Evolutionary conservation across 2,888 invertebrate species (phyloP).

Genomic region (Xanthorhoe spadicearia): DNA sequence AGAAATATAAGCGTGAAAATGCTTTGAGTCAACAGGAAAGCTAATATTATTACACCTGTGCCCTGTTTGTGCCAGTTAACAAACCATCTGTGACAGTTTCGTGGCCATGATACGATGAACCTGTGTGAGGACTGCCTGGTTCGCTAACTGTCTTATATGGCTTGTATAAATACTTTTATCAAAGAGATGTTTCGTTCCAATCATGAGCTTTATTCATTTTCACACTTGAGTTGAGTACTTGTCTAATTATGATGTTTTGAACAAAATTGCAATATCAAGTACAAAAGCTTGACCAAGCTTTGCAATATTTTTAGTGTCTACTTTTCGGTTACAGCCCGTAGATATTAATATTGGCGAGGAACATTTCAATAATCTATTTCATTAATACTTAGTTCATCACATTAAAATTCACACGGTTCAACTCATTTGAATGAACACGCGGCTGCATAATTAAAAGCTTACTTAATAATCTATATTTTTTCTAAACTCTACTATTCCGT

Average conservation of each 20-base stretch:
- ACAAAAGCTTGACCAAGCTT: too few species aligned
- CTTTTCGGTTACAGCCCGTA: too few species aligned
- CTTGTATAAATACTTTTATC: background rate
- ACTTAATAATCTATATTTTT: background rate
- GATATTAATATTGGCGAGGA: too few species aligned
- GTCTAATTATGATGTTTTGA: too few species aligned
- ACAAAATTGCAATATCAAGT: too few species aligned
- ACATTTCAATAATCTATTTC: too few species aligned
- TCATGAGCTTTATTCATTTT: background rate
- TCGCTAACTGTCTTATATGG: background rate
- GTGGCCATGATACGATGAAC: constrained; percentile 23
- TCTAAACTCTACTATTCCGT: background rate
- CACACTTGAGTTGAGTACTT: too few species aligned
- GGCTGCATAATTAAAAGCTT: too few species aligned
- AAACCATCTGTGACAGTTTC: constrained; percentile 32
- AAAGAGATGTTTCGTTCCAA: background rate
- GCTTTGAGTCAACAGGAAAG: constrained; percentile 31
- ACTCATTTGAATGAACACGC: too few species aligned
- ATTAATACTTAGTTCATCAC: too few species aligned
- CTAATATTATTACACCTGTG: constrained; percentile 34
- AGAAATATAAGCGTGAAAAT: constrained; percentile 30
- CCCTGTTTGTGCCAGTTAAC: constrained; percentile 34
- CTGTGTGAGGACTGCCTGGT: constrained; percentile 13
- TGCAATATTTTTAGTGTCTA: too few species aligned
- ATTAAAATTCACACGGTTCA: too few species aligned